Percentiles rank a stretch among this genome's conserved stretches.
phyloP scores from a whole-genome alignment of 2,113 vertebrate genomes.

The Delphinapterus leucas region DNA sequence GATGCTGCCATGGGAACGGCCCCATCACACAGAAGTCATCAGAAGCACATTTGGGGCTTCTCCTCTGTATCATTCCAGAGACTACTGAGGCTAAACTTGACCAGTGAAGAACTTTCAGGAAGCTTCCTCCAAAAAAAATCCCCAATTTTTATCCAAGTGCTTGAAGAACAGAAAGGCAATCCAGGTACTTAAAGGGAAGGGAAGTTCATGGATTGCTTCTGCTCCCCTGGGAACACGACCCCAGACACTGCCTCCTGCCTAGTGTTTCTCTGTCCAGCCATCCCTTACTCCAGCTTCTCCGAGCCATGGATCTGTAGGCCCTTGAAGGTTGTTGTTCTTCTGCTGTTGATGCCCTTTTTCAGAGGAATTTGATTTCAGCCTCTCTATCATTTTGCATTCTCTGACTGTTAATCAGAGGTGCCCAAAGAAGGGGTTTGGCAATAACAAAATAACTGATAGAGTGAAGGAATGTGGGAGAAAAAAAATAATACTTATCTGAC shows the following conservation, averaged over 20 bases:
- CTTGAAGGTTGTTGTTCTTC: not conserved
- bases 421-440: not conserved
- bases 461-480: not conserved
- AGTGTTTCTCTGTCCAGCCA: not conserved
- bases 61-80: not conserved
- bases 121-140: not conserved
- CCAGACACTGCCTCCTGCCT: not conserved
- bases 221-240: not conserved
- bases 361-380: not conserved
- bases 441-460: not conserved
- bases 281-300: not conserved
- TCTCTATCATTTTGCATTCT: not conserved
- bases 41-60: rapidly evolving
- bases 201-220: not conserved
- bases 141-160: not conserved
- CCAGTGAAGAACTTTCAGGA: not conserved
- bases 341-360: not conserved
- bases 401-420: not conserved
- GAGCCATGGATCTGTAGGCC: not conserved
- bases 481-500: not conserved
- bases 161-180: not conserved
- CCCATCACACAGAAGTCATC: not conserved
- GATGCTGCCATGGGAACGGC: rapidly evolving
- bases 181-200: not conserved
- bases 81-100: not conserved